Percentiles rank a stretch among this genome's conserved stretches.
phyloP scores from a whole-genome alignment of 53 echinoderm and acorn worm species.

The Paracentrotus lividus region DNA sequence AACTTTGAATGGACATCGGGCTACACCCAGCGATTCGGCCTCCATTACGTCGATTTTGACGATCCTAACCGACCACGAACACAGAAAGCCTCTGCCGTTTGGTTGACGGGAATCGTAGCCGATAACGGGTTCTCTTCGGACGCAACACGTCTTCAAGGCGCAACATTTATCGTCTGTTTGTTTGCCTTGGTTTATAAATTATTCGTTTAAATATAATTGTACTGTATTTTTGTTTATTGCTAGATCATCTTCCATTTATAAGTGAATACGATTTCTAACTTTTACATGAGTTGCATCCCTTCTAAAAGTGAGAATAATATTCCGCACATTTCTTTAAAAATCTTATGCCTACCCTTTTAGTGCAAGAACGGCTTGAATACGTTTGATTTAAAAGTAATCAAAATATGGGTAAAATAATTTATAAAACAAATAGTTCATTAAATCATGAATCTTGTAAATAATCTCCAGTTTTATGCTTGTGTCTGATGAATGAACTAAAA shows the following conservation, averaged over 20 bases:
- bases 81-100: constrained; percentile 79
- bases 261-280: too few relatives aligned
- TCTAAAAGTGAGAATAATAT: too few relatives aligned
- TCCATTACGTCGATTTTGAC: constrained; percentile 93
- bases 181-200: constrained; percentile 47
- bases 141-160: constrained; percentile 9
- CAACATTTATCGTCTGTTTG: constrained; percentile 34
- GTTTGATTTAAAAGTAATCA: too few relatives aligned
- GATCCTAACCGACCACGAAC: constrained; percentile 79
- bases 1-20: constrained; percentile 98
- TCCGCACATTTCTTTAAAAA: too few relatives aligned
- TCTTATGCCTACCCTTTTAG: too few relatives aligned
- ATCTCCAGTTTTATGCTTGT: too few relatives aligned
- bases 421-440: too few relatives aligned
- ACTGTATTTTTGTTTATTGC: background rate
- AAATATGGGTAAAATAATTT: too few relatives aligned
- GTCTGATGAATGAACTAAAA: too few relatives aligned
- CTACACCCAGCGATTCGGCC: constrained; percentile 91
- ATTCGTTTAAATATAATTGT: constrained; percentile 11
- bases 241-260: background rate
- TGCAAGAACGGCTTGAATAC: too few relatives aligned
- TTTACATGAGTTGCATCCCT: too few relatives aligned
- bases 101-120: constrained; percentile 78
- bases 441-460: too few relatives aligned
- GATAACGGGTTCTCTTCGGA: constrained; percentile 85